A percentile compares a stretch with the other conserved stretches of the same genome.
These are phyloP conservation scores for Heliconius hewitsoni DNA, from an alignment of 1,140 invertebrate species.

Conservation along the genomic window DNA sequence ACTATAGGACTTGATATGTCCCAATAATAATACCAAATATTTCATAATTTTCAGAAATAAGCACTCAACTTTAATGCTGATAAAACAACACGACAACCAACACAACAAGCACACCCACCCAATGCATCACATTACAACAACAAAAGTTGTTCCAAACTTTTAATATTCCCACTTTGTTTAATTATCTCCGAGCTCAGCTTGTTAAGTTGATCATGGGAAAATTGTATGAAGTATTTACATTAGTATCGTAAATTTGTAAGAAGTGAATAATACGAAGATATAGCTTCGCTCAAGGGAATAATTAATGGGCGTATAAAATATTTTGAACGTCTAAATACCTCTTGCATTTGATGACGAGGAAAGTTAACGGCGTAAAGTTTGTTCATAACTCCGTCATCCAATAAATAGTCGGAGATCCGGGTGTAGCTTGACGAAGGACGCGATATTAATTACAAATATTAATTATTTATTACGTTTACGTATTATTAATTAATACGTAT, in stretches of 20 bases:
- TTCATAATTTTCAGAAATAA: background rate
- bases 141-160: constrained; percentile 16
- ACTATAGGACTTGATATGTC: too few relatives aligned
- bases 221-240: constrained; percentile 74
- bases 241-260: constrained; percentile 78
- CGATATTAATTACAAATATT: background rate
- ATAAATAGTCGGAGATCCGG: constrained; percentile 13
- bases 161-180: constrained; percentile 15
- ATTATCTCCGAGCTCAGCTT: constrained; percentile 13
- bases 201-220: constrained; percentile 57
- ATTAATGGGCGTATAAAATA: constrained; percentile 69
- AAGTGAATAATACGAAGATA: constrained; percentile 63
- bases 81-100: background rate
- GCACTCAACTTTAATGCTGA: background rate
- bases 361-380: constrained; percentile 32
- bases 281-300: constrained; percentile 54
- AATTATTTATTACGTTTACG: background rate
- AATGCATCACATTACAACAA: constrained; percentile 16
- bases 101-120: background rate
- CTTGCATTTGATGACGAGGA: constrained; percentile 48
- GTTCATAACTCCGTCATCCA: constrained; percentile 30
- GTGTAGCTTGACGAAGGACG: background rate
- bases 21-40: background rate
- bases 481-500: too few relatives aligned
- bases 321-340: constrained; percentile 65